These are phyloP conservation scores for Corythoichthys haematopterus DNA, from an alignment of 2,113 vertebrate genomes.

Conservation along the genomic window DNA sequence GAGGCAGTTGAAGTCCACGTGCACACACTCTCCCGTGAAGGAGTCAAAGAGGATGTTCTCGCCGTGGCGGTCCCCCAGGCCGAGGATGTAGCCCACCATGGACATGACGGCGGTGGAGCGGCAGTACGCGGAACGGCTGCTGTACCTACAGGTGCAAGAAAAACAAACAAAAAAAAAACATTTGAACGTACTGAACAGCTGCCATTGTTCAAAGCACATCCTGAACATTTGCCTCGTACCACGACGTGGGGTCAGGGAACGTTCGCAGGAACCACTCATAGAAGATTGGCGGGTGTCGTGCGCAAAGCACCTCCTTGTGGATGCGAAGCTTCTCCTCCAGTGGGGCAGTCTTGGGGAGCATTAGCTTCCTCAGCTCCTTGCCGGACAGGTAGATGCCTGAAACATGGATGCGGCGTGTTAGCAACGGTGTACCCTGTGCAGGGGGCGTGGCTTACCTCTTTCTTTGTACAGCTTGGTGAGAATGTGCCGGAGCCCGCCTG, in stretches of 20 bases:
- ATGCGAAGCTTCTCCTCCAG: conserved; percentile 86
- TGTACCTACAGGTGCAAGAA: conserved; percentile 78
- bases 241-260: conserved; percentile 93
- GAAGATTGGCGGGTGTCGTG: conserved; percentile 89
- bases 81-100: conserved; percentile 95
- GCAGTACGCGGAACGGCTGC: conserved; percentile 91
- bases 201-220: neutral
- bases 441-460: conserved; percentile 73
- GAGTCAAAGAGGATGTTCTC: conserved; percentile 98
- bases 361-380: conserved; percentile 88
- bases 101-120: conserved; percentile 97
- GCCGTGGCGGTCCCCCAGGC: conserved; percentile 94
- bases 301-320: conserved; percentile 86
- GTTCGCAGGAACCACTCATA: conserved; percentile 95
- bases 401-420: neutral
- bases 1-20: conserved; percentile 98
- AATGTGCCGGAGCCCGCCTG: conserved; percentile 89
- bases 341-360: conserved; percentile 85
- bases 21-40: conserved; percentile 91
- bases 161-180: neutral
- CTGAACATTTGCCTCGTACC: conserved; percentile 61
- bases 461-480: conserved; percentile 96
- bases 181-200: too few species aligned
- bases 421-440: neutral
- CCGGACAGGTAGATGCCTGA: conserved; percentile 87